Evolutionary conservation across 92 coral and sea anemone species (phyloP).

Genomic region (Blastomussa wellsi): DNA sequence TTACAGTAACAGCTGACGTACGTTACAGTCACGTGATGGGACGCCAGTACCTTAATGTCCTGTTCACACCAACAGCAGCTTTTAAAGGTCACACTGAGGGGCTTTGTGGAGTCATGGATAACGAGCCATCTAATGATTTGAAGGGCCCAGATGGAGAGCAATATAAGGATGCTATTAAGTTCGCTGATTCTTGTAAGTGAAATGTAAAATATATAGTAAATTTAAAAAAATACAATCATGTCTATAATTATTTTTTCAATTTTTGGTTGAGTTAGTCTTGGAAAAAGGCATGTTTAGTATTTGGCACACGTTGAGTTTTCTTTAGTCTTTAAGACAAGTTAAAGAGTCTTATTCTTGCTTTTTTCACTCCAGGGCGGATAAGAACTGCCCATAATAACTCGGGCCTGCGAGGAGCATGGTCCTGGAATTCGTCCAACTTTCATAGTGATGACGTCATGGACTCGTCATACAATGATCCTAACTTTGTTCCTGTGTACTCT

Average conservation of each 20-base stretch:
- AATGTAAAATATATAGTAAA: neutral
- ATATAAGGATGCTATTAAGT: constrained; percentile 56
- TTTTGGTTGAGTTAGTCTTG: neutral
- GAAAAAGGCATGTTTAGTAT: neutral
- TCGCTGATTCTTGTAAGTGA: constrained; percentile 79
- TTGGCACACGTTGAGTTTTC: neutral
- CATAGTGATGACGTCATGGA: constrained; percentile 74
- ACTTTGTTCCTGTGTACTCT: constrained; percentile 48
- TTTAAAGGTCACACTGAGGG: constrained; percentile 71
- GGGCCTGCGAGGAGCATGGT: constrained; percentile 62
- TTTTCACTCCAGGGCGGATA: constrained; percentile 57
- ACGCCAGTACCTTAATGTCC: constrained; percentile 67
- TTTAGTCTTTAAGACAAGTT: neutral
- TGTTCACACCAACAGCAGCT: constrained; percentile 60
- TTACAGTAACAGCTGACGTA: constrained; percentile 64
- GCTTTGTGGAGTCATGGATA: constrained; percentile 79
- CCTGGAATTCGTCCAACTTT: constrained; percentile 71
- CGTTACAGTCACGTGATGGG: constrained; percentile 68
- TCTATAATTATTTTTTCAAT: too few species aligned
- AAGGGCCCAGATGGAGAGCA: constrained; percentile 63
- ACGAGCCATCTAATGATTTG: constrained; percentile 68
- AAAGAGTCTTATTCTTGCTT: neutral
- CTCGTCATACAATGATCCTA: constrained; percentile 57
- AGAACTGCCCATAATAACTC: constrained; percentile 38
- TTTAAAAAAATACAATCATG: too few species aligned